Percentiles rank a stretch among this genome's conserved stretches.
Evolutionary conservation across 2,888 invertebrate species (phyloP).

Genomic region (Cephus nigrinus): DNA sequence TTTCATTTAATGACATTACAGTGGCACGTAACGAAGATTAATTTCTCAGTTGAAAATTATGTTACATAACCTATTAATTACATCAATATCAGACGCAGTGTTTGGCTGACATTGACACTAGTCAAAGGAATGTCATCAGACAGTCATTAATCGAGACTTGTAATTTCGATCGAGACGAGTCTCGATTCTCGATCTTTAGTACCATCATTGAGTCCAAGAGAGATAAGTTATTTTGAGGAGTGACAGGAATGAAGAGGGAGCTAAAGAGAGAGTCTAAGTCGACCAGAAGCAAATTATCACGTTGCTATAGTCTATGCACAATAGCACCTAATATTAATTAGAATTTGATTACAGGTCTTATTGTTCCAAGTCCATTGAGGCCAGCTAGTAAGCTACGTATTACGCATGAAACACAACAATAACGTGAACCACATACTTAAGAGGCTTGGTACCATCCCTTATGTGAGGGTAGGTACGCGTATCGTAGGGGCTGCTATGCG

Average conservation of each 20-base stretch:
- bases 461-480: conserved; percentile 16
- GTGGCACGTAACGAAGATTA: no score
- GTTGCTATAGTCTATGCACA: conserved; percentile 24
- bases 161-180: no score
- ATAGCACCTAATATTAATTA: conserved; percentile 39
- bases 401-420: conserved; percentile 29
- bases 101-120: no score
- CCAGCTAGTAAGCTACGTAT: conserved; percentile 16
- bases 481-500: conserved; percentile 27
- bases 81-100: no score
- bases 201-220: no score
- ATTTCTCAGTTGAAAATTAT: no score
- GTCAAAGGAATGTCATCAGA: no score
- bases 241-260: conserved; percentile 1
- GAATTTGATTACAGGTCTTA: conserved; percentile 30
- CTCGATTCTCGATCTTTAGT: no score
- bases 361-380: conserved; percentile 8
- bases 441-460: conserved; percentile 3
- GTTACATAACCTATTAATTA: no score
- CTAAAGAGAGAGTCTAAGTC: no score
- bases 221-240: neutral
- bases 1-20: no score
- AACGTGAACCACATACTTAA: conserved; percentile 27
- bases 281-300: conserved; percentile 11
- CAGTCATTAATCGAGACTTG: no score